Base-by-base conservation (phyloP, 1,140 invertebrate species). In the Lepidurus packardi region DNA sequence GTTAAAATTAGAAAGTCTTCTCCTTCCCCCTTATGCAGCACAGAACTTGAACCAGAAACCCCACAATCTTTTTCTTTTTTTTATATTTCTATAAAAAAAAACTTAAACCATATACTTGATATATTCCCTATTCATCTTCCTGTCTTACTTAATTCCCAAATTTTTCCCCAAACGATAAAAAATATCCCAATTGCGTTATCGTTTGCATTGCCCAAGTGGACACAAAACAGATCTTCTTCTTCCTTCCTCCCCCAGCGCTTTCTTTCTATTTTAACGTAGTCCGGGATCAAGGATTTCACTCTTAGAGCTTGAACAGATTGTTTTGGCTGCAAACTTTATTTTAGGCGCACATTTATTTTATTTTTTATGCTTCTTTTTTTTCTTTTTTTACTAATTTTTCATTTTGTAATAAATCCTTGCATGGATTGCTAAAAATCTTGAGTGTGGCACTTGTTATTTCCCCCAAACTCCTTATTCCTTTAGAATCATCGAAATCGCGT, bases 191-290 rank as follows among this genome's bases (percentile, higher is more conserved):
- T 65, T 65, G 53, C 53, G 53, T 65, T 65, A 65, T 65, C 53
- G n/a, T 65, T 65, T 21, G 16, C 21, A 65, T 65, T 65, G 53
- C 53, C 53, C 53, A 65, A 65, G 53, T 65, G 53, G 53, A 65
- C 53, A 65, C 21, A 65, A 65, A 65, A 65, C 53, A 65, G 53
- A 65, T 65, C 53, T 65, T 65, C 53, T 65, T 65, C 53, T 21
- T 21, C 34, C 34, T 34, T 34, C 34, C 34, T 34, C 3, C 34
- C 34, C 34, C 34, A 4, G 34, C 2, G 3, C 34, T 34, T 34
- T 34, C 3, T 34, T 34, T 34, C 34, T 34, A 34, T 34, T 34
- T 34, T 34, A 34, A 34, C 13, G 1, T 4, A 65, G 53, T 65
- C 53, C 53, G 53, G 53, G 53, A 65, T 65, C 53, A 65, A 13